Conservation (phyloP, 1,140 invertebrate species). For the Rhizoglyphus robini region DNA sequence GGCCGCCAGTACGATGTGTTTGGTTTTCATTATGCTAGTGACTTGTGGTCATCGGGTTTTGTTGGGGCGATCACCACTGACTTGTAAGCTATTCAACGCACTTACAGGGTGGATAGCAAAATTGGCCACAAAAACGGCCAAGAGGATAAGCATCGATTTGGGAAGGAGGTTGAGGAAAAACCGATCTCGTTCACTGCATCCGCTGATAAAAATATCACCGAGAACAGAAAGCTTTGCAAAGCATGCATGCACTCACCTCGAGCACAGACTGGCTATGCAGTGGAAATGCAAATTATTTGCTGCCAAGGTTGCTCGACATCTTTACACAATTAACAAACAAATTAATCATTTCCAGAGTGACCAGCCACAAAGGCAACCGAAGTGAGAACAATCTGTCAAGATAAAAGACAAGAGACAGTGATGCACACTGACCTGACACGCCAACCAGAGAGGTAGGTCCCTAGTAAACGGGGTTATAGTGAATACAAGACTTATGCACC, state of each 20-base stretch:
- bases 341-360: background rate
- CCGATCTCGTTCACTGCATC: too few relatives aligned
- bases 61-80: background rate
- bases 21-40: background rate
- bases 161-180: background rate
- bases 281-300: background rate
- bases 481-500: background rate
- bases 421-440: too few relatives aligned
- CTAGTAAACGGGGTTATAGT: background rate
- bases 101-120: background rate
- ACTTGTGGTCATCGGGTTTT: background rate
- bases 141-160: background rate
- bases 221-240: too few relatives aligned
- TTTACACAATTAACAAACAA: background rate
- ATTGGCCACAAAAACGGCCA: background rate
- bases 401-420: background rate
- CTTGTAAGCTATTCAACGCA: too few relatives aligned
- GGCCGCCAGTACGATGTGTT: background rate
- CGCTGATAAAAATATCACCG: too few relatives aligned
- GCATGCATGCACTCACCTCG: too few relatives aligned
- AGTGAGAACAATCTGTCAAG: slow-evolving; percentile 2
- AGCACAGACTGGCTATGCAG: too few relatives aligned
- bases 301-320: background rate
- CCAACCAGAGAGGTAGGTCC: too few relatives aligned
- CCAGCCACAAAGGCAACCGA: background rate